Conservation (phyloP, 2,113 vertebrate genomes). For the Isichthys henryi region DNA sequence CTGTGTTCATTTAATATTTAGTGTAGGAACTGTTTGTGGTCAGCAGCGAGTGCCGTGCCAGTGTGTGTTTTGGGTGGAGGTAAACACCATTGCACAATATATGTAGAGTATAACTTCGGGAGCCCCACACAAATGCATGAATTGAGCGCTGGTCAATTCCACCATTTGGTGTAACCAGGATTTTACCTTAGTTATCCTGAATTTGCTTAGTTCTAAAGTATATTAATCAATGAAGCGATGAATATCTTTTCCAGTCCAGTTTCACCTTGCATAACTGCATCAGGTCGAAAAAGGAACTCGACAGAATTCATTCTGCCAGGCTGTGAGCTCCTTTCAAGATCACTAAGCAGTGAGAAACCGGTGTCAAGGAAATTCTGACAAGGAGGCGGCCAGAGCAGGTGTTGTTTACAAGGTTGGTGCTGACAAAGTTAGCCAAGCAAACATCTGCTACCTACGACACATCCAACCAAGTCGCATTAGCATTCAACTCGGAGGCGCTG, state of each 20-base stretch:
- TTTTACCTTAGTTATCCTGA: not conserved
- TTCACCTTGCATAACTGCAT: not conserved
- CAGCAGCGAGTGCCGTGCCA: not conserved
- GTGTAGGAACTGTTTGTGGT: not conserved
- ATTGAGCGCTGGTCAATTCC: not conserved
- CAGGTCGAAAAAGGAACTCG: not conserved
- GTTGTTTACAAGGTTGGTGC: slow-evolving; percentile 34
- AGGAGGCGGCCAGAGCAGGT: slow-evolving; percentile 29
- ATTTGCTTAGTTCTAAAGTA: not conserved
- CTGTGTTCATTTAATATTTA: not conserved
- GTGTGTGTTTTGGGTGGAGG: not conserved
- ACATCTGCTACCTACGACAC: slow-evolving; percentile 28
- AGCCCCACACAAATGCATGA: not conserved
- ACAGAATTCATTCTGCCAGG: not conserved
- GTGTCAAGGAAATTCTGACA: not conserved
- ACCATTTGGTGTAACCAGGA: not conserved
- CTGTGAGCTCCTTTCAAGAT: not conserved
- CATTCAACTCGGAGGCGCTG: not conserved
- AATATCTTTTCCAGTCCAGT: not conserved
- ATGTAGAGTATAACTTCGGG: not conserved
- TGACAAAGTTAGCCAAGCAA: slow-evolving; percentile 28
- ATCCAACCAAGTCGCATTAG: slow-evolving; percentile 7
- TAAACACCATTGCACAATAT: not conserved
- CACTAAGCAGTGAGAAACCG: not conserved
- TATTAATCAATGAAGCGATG: not conserved